Evolutionary conservation across 2,888 invertebrate species (phyloP).

Genomic region (Athalia rosae): DNA sequence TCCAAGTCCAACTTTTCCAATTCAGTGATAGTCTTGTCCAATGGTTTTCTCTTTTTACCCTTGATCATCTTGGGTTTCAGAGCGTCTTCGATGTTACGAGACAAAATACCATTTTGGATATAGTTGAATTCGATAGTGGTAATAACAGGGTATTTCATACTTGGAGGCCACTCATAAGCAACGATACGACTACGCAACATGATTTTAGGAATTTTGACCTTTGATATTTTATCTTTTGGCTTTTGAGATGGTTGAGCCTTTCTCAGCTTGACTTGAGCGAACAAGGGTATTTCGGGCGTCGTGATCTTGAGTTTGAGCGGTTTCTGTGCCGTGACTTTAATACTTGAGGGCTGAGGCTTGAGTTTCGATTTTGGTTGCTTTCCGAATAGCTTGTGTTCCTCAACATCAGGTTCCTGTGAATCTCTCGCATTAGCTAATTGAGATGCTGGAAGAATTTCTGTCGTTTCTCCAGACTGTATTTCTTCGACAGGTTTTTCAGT

Average conservation of each 20-base stretch:
- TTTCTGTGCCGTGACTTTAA: slow-evolving; percentile 36
- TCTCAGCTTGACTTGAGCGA: slow-evolving; percentile 55
- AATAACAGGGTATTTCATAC: slow-evolving; percentile 53
- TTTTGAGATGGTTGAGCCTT: slow-evolving; percentile 61
- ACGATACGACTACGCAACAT: slow-evolving; percentile 73
- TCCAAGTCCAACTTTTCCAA: slow-evolving; percentile 63
- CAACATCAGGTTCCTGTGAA: too few relatives aligned
- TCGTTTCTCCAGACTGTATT: slow-evolving; percentile 50
- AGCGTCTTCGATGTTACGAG: slow-evolving; percentile 74
- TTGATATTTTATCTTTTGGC: slow-evolving; percentile 65
- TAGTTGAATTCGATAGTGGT: slow-evolving; percentile 67
- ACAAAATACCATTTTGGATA: slow-evolving; percentile 72
- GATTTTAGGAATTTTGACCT: slow-evolving; percentile 71
- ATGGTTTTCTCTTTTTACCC: slow-evolving; percentile 59
- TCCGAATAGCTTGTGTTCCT: too few relatives aligned
- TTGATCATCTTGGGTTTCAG: slow-evolving; percentile 72
- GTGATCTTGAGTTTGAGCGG: slow-evolving; percentile 48
- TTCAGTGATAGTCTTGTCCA: slow-evolving; percentile 48
- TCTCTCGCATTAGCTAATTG: too few relatives aligned
- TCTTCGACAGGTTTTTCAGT: slow-evolving; percentile 66
- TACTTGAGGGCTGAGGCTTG: too few relatives aligned
- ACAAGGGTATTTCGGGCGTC: slow-evolving; percentile 44
- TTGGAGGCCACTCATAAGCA: slow-evolving; percentile 69
- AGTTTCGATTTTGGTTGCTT: too few relatives aligned
- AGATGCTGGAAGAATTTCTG: slow-evolving; percentile 25